Percentiles rank a stretch among this genome's conserved stretches.
Evolutionary conservation across 1,140 invertebrate genomes (phyloP).

Genomic region (Araneus ventricosus): DNA sequence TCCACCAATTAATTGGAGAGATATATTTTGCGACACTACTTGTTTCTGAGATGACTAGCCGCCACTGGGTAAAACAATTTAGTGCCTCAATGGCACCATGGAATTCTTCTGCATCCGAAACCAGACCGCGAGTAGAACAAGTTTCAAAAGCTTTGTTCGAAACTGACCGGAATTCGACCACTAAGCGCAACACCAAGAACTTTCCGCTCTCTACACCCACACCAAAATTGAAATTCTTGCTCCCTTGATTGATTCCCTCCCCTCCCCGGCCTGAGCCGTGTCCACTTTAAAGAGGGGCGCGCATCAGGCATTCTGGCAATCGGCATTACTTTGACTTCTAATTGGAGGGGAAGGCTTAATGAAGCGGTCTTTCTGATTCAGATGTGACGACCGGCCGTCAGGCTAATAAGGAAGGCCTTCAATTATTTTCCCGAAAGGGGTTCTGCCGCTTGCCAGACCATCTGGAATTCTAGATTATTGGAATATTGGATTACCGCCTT

Average conservation of each 20-base stretch:
- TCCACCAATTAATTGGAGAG: too few species aligned
- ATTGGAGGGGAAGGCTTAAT: conserved; percentile 13
- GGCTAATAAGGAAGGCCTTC: neutral
- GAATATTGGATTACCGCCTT: neutral
- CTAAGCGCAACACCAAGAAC: too few species aligned
- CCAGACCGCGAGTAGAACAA: too few species aligned
- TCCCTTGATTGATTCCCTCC: too few species aligned
- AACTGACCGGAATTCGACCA: too few species aligned
- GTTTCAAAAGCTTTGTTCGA: too few species aligned
- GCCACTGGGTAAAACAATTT: too few species aligned
- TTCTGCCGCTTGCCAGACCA: neutral
- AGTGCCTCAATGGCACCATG: too few species aligned
- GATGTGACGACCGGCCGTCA: neutral
- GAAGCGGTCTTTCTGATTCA: neutral
- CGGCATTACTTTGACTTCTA: conserved; percentile 47
- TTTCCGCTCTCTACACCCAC: too few species aligned
- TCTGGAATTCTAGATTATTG: neutral
- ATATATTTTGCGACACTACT: too few species aligned
- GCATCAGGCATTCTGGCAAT: neutral
- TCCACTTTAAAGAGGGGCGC: neutral
- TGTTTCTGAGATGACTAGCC: too few species aligned
- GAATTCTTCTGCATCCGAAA: too few species aligned
- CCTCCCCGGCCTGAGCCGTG: neutral
- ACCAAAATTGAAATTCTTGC: neutral
- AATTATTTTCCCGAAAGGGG: neutral